Base-by-base conservation (phyloP, 2,888 invertebrate genomes). In the Chouioia cunea region DNA sequence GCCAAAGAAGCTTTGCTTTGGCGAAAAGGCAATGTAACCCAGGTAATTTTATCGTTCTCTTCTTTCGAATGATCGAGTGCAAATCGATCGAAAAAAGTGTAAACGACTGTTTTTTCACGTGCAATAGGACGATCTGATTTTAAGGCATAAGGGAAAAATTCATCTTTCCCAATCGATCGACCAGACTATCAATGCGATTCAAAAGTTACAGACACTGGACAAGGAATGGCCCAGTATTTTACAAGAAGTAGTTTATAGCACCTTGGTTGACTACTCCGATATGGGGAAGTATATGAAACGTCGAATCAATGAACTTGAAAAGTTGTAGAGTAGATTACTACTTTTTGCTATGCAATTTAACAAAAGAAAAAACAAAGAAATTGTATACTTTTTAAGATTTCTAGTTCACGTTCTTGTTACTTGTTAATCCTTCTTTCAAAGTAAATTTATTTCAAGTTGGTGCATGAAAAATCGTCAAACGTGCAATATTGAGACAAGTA, bases 1-100 rank as follows among this genome's bases (percentile, higher is more conserved):
- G 93, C 93, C 64, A 95, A 95, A 84, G 95, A 95, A 86, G 94
- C 95, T 1, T 84, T 95, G 54, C 94, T 95, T 77, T 95, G 93
- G 90, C 90, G 91, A 77, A 90, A 91, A 80, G 90, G 90, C 22
- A 87, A 88, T 69, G 81, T 86, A 50, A 86, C 86, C 44, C 88
- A 89, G 85, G 89, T 88, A 14, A 27, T 18, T 57, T 22, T 46
- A 4, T 16, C 14, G 16, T 52, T 50, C 23, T 36, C 36, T 10
- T 10, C 12, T 36, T 36, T 36, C 10, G n/a, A 50, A 18, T 16
- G 16, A 50, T 52, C 18, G 36, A 2, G 18, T 48, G 14, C 18
- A 4, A 58, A n/a, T 59, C 36, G n/a, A 60, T n/a, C n/a, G n/a
- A n/a, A n/a, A n/a, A n/a, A n/a, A n/a, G n/a, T 44, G 18, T 43